Base-by-base conservation (phyloP, 2,888 invertebrate species). In the Diarsia rubi region DNA sequence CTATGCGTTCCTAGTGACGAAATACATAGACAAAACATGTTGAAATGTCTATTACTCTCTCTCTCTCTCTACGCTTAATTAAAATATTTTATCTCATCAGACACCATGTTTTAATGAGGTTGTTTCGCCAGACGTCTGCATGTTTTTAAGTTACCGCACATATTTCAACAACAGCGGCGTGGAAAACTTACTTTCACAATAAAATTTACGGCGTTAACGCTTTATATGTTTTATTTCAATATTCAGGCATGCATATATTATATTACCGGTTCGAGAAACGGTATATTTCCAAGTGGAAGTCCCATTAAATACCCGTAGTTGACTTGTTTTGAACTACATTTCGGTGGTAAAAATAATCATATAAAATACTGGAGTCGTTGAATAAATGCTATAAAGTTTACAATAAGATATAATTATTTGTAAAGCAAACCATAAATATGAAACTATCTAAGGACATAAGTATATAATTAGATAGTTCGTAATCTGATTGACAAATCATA, bases 341-440 rank as follows among this genome's bases (percentile, higher is more conserved):
- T 82, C 78, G 78, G 86, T 82, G 82, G 81, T 84, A 77, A 79
- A 75, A 27, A 80, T 76, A 74, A 75, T 72, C 73, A 71, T 81
- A 86, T 79, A 79, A 76, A 86, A 88, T 86, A 86, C 86, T 85
- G 83, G 52, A 60, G 72, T 75, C 49, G 52, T 62, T 47, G 66
- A 69, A 73, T 75, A 74, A 70, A 70, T 42, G 59, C 69, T 62
- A 66, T 67, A 49, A 68, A 81, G 21, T 69, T 54, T 64, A 73
- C 44, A 60, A 52, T 59, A 31, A 31, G 31, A 37, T 64, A 54
- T 6, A 45, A 66, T 78, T 73, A 65, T 73, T 27, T 73, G 65
- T 60, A 66, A 6, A 59, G n/a, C 44, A 65, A 24, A 63, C 14
- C 8, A 31, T 64, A 16, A 49, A 42, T 49, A 63, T 59, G 31